Conservation (phyloP, 2,888 invertebrate species). For the Aradus depressus region DNA sequence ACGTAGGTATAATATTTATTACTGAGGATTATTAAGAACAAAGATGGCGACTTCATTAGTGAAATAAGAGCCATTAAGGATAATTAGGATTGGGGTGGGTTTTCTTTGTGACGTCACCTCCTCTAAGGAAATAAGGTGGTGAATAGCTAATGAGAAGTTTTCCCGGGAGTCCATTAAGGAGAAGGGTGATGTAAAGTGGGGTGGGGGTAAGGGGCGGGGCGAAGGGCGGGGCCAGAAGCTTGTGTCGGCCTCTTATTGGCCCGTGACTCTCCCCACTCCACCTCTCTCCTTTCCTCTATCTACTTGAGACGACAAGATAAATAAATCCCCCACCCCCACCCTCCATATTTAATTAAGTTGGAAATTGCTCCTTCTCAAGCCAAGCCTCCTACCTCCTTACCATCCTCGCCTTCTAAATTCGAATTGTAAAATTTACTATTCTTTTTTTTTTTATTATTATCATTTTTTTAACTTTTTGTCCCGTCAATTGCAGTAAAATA, state of each 20-base stretch:
- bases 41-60: slow-evolving; percentile 11
- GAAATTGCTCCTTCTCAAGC: slow-evolving; percentile 17
- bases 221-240: slow-evolving; percentile 4
- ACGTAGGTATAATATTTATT: too few species aligned
- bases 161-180: slow-evolving; percentile 8
- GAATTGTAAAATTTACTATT: too few species aligned
- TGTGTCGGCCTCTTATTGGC: not conserved
- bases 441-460: too few species aligned
- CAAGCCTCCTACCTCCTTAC: slow-evolving; percentile 14
- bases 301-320: slow-evolving; percentile 19
- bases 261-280: not conserved
- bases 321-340: slow-evolving; percentile 14
- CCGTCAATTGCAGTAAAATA: too few species aligned
- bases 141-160: slow-evolving; percentile 15
- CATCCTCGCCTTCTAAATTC: slow-evolving; percentile 8
- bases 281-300: not conserved
- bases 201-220: slow-evolving; percentile 11
- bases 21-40: too few species aligned
- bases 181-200: slow-evolving; percentile 10
- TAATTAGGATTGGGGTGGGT: slow-evolving; percentile 14
- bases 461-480: too few species aligned
- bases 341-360: slow-evolving; percentile 23
- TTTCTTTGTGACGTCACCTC: slow-evolving; percentile 17
- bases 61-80: slow-evolving; percentile 16
- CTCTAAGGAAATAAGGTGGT: slow-evolving; percentile 14